Evolutionary conservation across 2,888 invertebrate genomes (phyloP).

Genomic region (Proisotoma minuta): DNA sequence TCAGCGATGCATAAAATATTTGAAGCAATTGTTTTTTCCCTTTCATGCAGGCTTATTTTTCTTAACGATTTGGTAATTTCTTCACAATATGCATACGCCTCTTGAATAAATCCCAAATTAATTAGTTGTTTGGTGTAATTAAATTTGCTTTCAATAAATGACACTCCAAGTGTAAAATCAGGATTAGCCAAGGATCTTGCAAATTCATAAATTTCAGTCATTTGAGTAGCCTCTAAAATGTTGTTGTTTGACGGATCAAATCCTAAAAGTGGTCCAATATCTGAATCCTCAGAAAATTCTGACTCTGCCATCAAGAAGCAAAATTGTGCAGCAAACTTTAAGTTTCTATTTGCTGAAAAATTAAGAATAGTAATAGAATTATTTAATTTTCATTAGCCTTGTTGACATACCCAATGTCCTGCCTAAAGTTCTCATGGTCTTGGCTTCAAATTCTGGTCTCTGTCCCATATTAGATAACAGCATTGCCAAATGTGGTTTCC

Average conservation of each 20-base stretch:
- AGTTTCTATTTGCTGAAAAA: conserved; percentile 64
- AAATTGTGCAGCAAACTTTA: conserved; percentile 86
- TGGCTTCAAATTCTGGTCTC: conserved; percentile 70
- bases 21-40: conserved; percentile 19
- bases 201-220: conserved; percentile 94
- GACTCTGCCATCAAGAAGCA: conserved; percentile 86
- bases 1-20: conserved; percentile 39
- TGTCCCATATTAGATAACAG: conserved; percentile 73
- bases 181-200: conserved; percentile 74
- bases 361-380: neutral
- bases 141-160: conserved; percentile 59
- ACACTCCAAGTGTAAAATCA: conserved; percentile 61
- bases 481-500: conserved; percentile 95
- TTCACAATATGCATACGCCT: conserved; percentile 79
- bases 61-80: conserved; percentile 58
- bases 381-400: neutral
- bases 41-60: conserved; percentile 10
- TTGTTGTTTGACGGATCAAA: conserved; percentile 68
- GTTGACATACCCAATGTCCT: conserved; percentile 61
- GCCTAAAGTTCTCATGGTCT: conserved; percentile 65
- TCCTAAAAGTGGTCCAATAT: conserved; percentile 62
- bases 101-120: conserved; percentile 71
- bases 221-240: conserved; percentile 70
- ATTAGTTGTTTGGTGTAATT: conserved; percentile 71
- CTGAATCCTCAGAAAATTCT: conserved; percentile 51